Percentiles rank a stretch among this genome's conserved stretches.
These are phyloP conservation scores for Eristalis tenax DNA, from an alignment of 2,888 invertebrate species.

Conservation along the genomic window DNA sequence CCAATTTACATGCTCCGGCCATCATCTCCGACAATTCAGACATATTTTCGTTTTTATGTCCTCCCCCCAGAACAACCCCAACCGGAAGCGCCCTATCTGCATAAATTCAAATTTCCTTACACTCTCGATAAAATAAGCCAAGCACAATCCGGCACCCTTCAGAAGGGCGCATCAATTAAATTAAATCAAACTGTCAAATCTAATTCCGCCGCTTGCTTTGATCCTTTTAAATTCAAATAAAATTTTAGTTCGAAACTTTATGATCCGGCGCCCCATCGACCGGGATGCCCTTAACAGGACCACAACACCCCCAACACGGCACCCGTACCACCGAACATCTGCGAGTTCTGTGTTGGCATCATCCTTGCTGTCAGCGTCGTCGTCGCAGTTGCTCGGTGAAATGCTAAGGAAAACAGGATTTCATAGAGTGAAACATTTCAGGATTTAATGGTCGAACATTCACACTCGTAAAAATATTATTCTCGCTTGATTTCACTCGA, in stretches of 20 bases:
- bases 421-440: conserved; percentile 48
- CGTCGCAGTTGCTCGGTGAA: conserved; percentile 12
- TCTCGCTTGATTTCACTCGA: conserved; percentile 60
- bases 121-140: conserved; percentile 7
- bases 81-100: conserved; percentile 26
- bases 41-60: not conserved
- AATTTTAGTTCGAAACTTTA: conserved; percentile 51
- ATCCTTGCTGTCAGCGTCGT: not conserved
- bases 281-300: conserved; percentile 13
- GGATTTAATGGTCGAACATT: conserved; percentile 54
- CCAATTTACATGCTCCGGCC: not conserved
- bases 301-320: conserved; percentile 16
- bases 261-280: conserved; percentile 15
- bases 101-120: conserved; percentile 31
- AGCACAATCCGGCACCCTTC: not conserved
- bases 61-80: not conserved
- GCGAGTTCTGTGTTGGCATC: not conserved
- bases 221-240: conserved; percentile 47
- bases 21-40: not conserved
- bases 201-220: conserved; percentile 15
- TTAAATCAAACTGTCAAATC: conserved; percentile 43
- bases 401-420: conserved; percentile 39
- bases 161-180: conserved; percentile 19
- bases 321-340: not conserved
- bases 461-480: conserved; percentile 63